Evolutionary conservation across 2,888 invertebrate genomes (phyloP), one percentile per base, ranked within the genome.

Genomic region (Drosophila ezoana): DNA sequence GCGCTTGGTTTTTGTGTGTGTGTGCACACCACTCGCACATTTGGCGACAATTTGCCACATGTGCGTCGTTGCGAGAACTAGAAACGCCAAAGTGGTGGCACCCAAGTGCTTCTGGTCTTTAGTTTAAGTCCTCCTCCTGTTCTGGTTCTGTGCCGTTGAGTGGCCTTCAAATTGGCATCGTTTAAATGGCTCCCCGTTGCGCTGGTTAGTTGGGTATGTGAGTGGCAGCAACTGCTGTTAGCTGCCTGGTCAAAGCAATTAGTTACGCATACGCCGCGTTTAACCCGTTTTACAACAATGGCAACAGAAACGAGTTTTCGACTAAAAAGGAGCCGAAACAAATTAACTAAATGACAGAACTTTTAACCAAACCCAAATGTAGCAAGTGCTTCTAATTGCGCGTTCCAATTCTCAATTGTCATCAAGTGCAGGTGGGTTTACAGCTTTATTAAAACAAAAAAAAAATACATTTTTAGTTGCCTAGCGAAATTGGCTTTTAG

Each of bases 31-130:
- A 38, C 35, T 57, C n/a, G 45, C 68, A 62, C 72, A 72, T 69
- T 80, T 79, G 61, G 76, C 63, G 79, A 79, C 81, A 79, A 79
- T 81, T 79, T 81, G 82, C 79, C 65, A 81, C 82, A 79, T 78
- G 75, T 79, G 79, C 75, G 70, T 81, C 77, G 58, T 67, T 58
- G 40, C 41, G 38, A 72, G 67, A 44, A 62, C 63, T 62, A 63
- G 64, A 41, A 63, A 14, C 40, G 33, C 32, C 43, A 54, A 54
- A 54, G 54, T 41, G 38, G 32, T 16, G 51, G 43, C 68, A 63
- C 59, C 68, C 60, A 57, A 78, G 67, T 62, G 58, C 40, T 54
- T 16, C 53, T 32, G 66, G 45, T 66, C 54, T 57, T 56, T 44
- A 53, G 49, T 57, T n/a, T 9, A 47, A 47, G 57, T 53, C 38